A percentile compares a stretch with the other conserved stretches of the same genome.
Conservation (phyloP, 2,797 vertebrate species). For the Choloepus didactylus region DNA sequence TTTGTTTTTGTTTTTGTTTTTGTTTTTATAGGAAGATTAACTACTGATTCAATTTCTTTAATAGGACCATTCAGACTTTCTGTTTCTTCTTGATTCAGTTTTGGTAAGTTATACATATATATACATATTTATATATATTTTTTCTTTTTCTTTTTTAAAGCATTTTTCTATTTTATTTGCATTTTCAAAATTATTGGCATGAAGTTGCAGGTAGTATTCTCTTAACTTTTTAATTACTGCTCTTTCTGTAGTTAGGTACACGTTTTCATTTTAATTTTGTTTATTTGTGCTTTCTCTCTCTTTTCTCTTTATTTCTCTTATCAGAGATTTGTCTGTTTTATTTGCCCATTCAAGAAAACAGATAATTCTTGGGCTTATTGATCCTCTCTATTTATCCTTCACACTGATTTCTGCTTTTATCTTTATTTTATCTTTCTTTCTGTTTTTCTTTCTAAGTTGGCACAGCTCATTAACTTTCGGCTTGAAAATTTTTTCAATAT, state of each 20-base stretch:
- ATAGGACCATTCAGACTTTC: conserved; percentile 72
- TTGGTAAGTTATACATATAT: conserved; percentile 35
- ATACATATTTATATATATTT: not conserved
- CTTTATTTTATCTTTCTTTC: not conserved
- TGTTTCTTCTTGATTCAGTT: conserved; percentile 69
- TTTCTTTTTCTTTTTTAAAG: not conserved
- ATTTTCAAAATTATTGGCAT: conserved; percentile 10
- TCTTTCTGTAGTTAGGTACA: not conserved
- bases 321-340: not conserved
- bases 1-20: not conserved
- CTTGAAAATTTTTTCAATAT: not conserved
- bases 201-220: not conserved
- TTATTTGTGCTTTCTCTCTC: not conserved
- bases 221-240: not conserved
- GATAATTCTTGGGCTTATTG: not conserved
- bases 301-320: not conserved
- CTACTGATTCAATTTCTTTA: conserved; percentile 70
- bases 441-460: not conserved
- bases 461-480: not conserved
- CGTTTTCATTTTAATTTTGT: not conserved
- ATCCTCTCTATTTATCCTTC: not conserved
- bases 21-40: conserved; percentile 66
- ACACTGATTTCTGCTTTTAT: conserved; percentile 5
- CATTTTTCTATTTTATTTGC: conserved; percentile 19
- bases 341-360: not conserved